Base-by-base conservation (phyloP, 2,797 vertebrate species). In the Falco peregrinus region DNA sequence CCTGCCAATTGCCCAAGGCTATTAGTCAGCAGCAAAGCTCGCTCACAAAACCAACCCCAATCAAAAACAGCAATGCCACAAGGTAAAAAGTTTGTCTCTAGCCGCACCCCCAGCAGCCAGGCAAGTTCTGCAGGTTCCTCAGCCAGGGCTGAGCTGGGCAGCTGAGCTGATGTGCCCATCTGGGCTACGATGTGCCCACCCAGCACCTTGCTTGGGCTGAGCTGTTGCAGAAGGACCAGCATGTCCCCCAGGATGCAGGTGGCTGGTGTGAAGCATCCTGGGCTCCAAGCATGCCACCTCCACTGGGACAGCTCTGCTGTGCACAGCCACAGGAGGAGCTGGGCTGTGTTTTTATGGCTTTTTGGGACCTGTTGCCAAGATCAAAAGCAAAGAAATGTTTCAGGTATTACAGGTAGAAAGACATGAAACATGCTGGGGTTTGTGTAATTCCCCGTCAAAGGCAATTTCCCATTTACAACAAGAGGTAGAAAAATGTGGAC, bases 1-100 rank as follows among this genome's bases (percentile, higher is more conserved):
- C 92, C 63, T 81, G 94, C 97, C 95, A 96, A 4, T 83, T n/a
- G 92, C 96, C 90, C 21, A 14, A 76, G 92, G 96, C 89, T 77
- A 61, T 90, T 83, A 95, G 77, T 95, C 93, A 90, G 84, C 87
- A 93, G 39, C 89, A 88, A 79, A 94, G 43, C 89, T 84, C 1
- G 0, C 57, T 92, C 2, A 15, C 65, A 51, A 85, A 94, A 92
- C 82, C 81, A 95, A 81, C 54, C 81, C 67, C 82, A 86, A 45
- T 17, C 41, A 86, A 87, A 91, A 92, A 84, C 90, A 82, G 71
- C 60, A 24, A 51, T 35, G 89, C 91, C 87, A 74, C 0, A 12
- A 93, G 91, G 94, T 71, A 94, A 80, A 84, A 74, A 87, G 37
- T 90, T 95, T 92, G 84, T 96, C 86, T 95, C 18, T 0, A 68